Percentiles rank a stretch among this genome's conserved stretches.
These are phyloP conservation scores for Cynopterus sphinx DNA, from an alignment of 2,797 vertebrate genomes.

Conservation along the genomic window DNA sequence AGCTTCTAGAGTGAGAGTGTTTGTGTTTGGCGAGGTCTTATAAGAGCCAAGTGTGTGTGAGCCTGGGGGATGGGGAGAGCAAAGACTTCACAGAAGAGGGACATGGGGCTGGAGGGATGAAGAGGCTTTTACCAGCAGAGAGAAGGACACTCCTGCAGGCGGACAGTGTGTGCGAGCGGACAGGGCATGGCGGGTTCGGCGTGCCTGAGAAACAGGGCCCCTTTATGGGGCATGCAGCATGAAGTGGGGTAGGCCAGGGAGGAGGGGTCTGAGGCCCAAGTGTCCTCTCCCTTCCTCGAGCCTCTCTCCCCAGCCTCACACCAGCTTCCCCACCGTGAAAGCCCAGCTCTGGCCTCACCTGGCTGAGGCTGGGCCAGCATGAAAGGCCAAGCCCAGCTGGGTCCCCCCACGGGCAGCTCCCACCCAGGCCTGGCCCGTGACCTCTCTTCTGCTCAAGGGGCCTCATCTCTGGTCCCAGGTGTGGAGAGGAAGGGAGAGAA, in stretches of 20 bases:
- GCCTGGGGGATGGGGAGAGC: neutral
- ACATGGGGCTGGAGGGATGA: neutral
- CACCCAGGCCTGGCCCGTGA: neutral
- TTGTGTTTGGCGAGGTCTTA: neutral
- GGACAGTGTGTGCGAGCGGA: neutral
- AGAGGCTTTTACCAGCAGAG: neutral
- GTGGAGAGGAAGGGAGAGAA: neutral
- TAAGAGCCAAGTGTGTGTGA: neutral
- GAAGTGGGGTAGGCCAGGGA: neutral
- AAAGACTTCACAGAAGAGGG: neutral
- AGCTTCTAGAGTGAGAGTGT: neutral
- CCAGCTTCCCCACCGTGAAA: neutral
- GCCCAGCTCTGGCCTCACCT: neutral
- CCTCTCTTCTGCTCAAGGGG: neutral
- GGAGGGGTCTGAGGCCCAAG: too few relatives aligned
- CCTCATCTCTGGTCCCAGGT: neutral
- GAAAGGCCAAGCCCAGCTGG: neutral
- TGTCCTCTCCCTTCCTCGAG: neutral
- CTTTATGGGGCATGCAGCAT: fast-evolving
- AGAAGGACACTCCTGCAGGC: neutral
- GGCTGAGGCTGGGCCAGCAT: too few relatives aligned
- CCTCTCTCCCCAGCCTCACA: fast-evolving
- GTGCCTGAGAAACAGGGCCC: neutral
- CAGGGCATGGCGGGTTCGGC: neutral
- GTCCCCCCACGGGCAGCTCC: neutral